A percentile compares a stretch with the other conserved stretches of the same genome.
Evolutionary conservation across 2,888 invertebrate species (phyloP).

Genomic region (Zeuzera pyrina): DNA sequence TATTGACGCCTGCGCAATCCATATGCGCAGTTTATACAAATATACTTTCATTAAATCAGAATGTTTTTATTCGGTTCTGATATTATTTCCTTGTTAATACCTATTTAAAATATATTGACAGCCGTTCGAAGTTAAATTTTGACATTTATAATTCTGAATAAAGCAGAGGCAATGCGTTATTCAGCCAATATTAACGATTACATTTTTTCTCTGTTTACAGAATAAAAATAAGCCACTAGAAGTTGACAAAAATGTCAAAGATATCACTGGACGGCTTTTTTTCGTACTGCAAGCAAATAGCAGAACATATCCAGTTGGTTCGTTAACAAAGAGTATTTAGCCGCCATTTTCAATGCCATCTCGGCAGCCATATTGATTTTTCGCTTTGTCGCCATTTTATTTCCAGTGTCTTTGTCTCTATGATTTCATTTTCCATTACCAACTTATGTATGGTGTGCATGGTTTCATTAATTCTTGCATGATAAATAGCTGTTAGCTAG

Average conservation of each 20-base stretch:
- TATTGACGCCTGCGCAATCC: slow-evolving; percentile 23
- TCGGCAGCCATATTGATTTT: slow-evolving; percentile 25
- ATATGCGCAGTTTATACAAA: slow-evolving; percentile 9
- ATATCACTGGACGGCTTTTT: slow-evolving; percentile 70
- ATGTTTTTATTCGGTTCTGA: too few relatives aligned
- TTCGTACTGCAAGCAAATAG: slow-evolving; percentile 73
- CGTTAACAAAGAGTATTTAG: slow-evolving; percentile 39
- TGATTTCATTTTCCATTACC: not conserved
- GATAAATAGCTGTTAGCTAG: too few relatives aligned
- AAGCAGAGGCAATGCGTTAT: too few relatives aligned
- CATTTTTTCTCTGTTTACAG: slow-evolving; percentile 59
- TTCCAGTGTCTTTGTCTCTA: slow-evolving; percentile 16
- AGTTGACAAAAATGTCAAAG: slow-evolving; percentile 62
- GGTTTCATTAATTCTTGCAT: not conserved
- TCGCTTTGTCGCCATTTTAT: slow-evolving; percentile 29
- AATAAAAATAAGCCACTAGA: slow-evolving; percentile 50
- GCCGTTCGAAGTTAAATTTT: too few relatives aligned
- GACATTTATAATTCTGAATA: too few relatives aligned
- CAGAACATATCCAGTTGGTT: slow-evolving; percentile 72
- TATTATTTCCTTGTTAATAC: too few relatives aligned
- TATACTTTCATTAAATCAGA: too few relatives aligned
- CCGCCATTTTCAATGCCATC: slow-evolving; percentile 37
- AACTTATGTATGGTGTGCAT: not conserved
- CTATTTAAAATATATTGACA: too few relatives aligned
- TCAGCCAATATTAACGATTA: slow-evolving; percentile 11